phyloP scores from a whole-genome alignment of 2,888 invertebrate species.

The Aricia artaxerxes region DNA sequence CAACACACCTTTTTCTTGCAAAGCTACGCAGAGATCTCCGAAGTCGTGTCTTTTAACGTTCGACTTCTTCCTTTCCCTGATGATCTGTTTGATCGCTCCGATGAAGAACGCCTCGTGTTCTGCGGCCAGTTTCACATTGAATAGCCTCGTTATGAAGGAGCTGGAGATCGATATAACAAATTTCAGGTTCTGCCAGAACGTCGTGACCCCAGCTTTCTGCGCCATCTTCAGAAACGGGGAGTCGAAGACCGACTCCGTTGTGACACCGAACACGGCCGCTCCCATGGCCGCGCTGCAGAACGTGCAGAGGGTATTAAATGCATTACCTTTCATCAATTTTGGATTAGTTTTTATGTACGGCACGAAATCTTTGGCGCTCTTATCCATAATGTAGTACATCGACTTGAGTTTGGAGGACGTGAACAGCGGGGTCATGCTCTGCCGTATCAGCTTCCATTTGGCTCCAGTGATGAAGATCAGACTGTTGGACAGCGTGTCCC shows the following conservation, averaged over 20 bases:
- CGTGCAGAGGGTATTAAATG: constrained; percentile 54
- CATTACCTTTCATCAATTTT: constrained; percentile 44
- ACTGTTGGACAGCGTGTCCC: background rate
- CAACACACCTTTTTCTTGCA: constrained; percentile 57
- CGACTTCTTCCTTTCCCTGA: constrained; percentile 49
- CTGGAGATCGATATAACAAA: constrained; percentile 45
- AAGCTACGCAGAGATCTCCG: constrained; percentile 56
- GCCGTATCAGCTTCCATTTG: constrained; percentile 49
- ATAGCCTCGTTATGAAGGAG: constrained; percentile 49
- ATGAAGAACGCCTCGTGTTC: constrained; percentile 59
- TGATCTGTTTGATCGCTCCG: constrained; percentile 54
- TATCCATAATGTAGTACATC: constrained; percentile 61
- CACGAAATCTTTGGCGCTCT: constrained; percentile 55
- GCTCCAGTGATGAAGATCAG: constrained; percentile 6
- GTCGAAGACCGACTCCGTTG: constrained; percentile 58
- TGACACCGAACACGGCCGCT: constrained; percentile 68
- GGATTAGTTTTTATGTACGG: constrained; percentile 49
- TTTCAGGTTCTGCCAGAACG: constrained; percentile 44
- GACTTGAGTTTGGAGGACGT: constrained; percentile 58
- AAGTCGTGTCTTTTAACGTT: constrained; percentile 53
- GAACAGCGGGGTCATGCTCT: constrained; percentile 60
- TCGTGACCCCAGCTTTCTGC: constrained; percentile 49
- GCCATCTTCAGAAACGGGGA: constrained; percentile 60
- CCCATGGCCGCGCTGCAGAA: constrained; percentile 61
- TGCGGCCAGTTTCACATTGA: constrained; percentile 54